These are phyloP conservation scores for Leptoclinus maculatus DNA, from an alignment of 2,797 vertebrate genomes.

Conservation along the genomic window DNA sequence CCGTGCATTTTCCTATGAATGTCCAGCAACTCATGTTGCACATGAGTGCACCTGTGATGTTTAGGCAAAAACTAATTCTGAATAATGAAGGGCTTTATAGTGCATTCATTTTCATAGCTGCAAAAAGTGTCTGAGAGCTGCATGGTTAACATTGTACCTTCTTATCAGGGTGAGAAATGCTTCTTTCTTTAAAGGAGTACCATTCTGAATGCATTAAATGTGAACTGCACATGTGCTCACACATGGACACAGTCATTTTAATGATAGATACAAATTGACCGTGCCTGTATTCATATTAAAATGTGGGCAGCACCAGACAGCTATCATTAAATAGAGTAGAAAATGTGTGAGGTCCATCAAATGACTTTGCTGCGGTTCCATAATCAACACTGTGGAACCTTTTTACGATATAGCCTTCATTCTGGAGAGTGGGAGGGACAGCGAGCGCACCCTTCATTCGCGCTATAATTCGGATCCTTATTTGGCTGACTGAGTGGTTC, in stretches of 20 bases:
- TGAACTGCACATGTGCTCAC: neutral
- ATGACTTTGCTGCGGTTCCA: constrained; percentile 48
- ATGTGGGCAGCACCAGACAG: neutral
- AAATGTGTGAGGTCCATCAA: constrained; percentile 53
- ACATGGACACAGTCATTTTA: constrained; percentile 9
- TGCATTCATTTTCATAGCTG: neutral
- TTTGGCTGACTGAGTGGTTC: constrained; percentile 62
- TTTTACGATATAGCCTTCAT: constrained; percentile 23
- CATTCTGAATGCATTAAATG: constrained; percentile 4
- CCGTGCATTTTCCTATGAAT: neutral
- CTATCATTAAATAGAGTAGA: constrained; percentile 49
- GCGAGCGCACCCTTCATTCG: constrained; percentile 34
- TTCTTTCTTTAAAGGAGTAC: constrained; percentile 6
- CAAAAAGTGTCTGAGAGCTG: neutral
- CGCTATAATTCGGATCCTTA: constrained; percentile 49
- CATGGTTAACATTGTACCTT: neutral
- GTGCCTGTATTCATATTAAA: constrained; percentile 11
- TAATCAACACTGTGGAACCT: constrained; percentile 51
- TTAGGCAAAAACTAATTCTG: neutral
- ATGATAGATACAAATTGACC: constrained; percentile 32
- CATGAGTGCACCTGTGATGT: neutral
- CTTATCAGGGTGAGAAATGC: neutral
- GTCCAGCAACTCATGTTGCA: neutral
- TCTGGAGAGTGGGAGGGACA: constrained; percentile 18
- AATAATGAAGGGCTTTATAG: neutral